Base-by-base conservation (phyloP, 2,888 invertebrate genomes). In the Hirtodrosophila trivittata region DNA sequence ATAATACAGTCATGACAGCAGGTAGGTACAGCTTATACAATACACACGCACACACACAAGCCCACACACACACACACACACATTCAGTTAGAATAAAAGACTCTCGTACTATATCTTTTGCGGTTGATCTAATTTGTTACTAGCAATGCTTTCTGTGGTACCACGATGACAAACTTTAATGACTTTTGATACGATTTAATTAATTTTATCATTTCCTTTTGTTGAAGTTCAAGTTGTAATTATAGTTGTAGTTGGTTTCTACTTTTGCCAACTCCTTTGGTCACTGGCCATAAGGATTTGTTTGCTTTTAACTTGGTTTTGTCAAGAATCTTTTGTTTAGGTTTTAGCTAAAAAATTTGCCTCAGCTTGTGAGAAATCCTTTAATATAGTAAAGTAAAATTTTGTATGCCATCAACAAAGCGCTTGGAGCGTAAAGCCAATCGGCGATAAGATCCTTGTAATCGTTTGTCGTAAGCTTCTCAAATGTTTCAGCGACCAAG, bases 111-210 rank as follows among this genome's bases (percentile, higher is more conserved):
- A 39, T 58, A 55, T 51, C 58, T 54, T 14, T 2, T 47, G 21
- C 30, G 37, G 54, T 32, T 49, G 45, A 60, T 60, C 59, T 54
- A 57, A 66, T 66, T 72, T 72, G 55, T 51, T 42, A 42, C 12
- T 66, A n/a, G 51, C 54, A 14, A 41, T 21, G 30, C 21, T 42
- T 35, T 43, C 50, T 39, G 12, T 33, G 33, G 26, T 28, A 37
- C 32, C 25, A 45, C 39, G 56, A 46, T 46, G 46, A 5, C 38
- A 51, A 67, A 67, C 43, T 51, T 55, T 49, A 70, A 55, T 51
- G 62, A 28, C 39, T 50, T 72, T 60, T 41, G 41, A 35, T 42
- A 47, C 21, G 33, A 65, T 55, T 73, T 62, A 52, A 74, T 68
- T 57, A 60, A 64, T 49, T 60, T 56, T 52, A 42, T 21, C 62